Percentiles rank a stretch among this genome's conserved stretches.
phyloP scores from a whole-genome alignment of 2,888 invertebrate species.

The Polydrusus tereticollis region DNA sequence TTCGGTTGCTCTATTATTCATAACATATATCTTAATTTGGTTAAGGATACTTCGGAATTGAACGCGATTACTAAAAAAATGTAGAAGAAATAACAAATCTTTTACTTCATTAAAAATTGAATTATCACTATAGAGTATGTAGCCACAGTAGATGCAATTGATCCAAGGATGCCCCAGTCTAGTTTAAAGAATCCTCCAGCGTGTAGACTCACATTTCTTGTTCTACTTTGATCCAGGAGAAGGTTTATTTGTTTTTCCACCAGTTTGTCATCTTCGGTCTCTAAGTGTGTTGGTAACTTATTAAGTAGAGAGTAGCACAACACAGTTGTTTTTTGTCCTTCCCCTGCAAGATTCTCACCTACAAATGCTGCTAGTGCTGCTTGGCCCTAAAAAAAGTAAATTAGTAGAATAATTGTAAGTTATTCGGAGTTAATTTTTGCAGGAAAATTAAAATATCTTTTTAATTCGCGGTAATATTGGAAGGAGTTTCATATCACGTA shows the following conservation, averaged over 20 bases:
- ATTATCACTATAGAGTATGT: constrained; percentile 45
- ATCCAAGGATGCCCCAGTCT: constrained; percentile 44
- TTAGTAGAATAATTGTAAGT: neutral
- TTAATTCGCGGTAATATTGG: too few species aligned
- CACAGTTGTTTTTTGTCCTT: constrained; percentile 26
- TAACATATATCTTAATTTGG: too few species aligned
- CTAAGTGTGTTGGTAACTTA: neutral
- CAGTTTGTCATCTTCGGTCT: constrained; percentile 8
- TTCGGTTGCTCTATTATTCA: too few species aligned
- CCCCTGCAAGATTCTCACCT: constrained; percentile 36
- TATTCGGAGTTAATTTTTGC: too few species aligned
- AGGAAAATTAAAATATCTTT: too few species aligned
- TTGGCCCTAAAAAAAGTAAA: constrained; percentile 37
- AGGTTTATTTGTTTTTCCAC: constrained; percentile 30
- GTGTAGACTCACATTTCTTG: constrained; percentile 33
- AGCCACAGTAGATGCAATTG: constrained; percentile 40
- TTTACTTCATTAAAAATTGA: constrained; percentile 41
- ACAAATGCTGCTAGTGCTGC: constrained; percentile 31
- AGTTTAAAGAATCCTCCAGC: constrained; percentile 47
- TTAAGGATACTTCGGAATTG: neutral
- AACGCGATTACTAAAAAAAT: neutral
- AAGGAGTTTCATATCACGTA: too few species aligned
- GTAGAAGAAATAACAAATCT: neutral
- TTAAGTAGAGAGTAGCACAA: constrained; percentile 40
- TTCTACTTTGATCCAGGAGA: constrained; percentile 38